Evolutionary conservation across 2,113 vertebrate genomes (phyloP), one percentile per base, ranked within the genome.

Genomic region (Rhinoptilus africanus): DNA sequence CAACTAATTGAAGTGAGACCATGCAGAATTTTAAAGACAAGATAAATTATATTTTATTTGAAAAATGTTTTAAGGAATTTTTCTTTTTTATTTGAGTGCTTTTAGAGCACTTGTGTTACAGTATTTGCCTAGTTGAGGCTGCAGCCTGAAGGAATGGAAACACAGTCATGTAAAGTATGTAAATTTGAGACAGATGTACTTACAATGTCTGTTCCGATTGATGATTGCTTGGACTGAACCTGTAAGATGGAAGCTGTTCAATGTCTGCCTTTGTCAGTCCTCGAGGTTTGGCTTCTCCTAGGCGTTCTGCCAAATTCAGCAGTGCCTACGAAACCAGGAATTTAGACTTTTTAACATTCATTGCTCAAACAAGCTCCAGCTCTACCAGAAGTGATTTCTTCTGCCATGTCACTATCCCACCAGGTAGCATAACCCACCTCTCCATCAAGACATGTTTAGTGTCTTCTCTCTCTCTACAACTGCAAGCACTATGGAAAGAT

Each of bases 171-270:
- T 62, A 64, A 93, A 77, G 43, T 73, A 54, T 89, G 67, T 50
- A 90, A 78, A 56, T 87, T 16, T 72, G 51, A 93, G 50, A 75
- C 72, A 73, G 68, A 85, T 72, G 43, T 54, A 98, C 99, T 99
- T 97, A 99, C 99, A 99, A 96, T 78, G 99, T 99, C 98, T 99
- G 99, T 92, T 99, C 99, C 63, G 99, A 99, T 87, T 99, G 99
- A 97, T 99, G 99, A 98, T 99, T 99, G 97, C 99, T 99, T 97
- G 99, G 98, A 96, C 99, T 99, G 97, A 99, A 99, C 89, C 99
- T 98, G 54, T 99, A 99, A 30, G 99, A 99, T 69, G 99, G 99
- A 97, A 99, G 99, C 91, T 99, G 99, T 96, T 99, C 99, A 73
- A 99, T 99, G 80, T 99, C 99, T 39, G 98, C 99, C 97, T 99